Evolutionary conservation across 2,797 vertebrate species (phyloP), one percentile per base, ranked within the genome.

Genomic region (Sebastes dallii): DNA sequence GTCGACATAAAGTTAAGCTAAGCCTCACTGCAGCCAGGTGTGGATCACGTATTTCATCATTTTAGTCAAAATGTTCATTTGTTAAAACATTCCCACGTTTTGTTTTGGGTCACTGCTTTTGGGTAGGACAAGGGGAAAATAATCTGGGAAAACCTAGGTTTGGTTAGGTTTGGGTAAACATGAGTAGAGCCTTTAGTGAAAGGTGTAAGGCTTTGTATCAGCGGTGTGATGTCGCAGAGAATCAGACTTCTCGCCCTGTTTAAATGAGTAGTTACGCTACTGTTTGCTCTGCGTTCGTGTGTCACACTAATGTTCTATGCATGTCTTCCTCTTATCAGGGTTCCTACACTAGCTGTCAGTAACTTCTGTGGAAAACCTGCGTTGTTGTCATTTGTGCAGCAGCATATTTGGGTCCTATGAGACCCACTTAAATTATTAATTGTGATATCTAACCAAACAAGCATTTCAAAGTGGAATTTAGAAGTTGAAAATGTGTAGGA

Each of bases 231-330:
- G 80, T 86, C 68, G 58, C 83, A 75, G 72, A 85, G 81, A 78
- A 59, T 81, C 55, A 65, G 75, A 76, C 58, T 56, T 52, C 2
- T 5, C 27, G 68, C 83, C 52, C 29, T 18, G n/a, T 66, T 30
- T 39, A 36, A 76, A 68, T 34, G 2, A 76, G 79, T 78, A 58
- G 61, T 72, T 70, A 20, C 56, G 54, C 59, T 64, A 9, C 74
- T 65, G 59, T 87, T 80, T 77, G 14, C 82, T 68, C 80, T 85
- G 71, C 54, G 24, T 64, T 84, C 5, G 56, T 78, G 84, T 83
- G 39, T 85, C 50, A 72, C 75, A 72, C 92, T 90, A 66, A 88
- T 93, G 92, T 93, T 89, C 93, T 95, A 95, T 96, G 95, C 96
- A 96, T 96, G 94, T 94, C 90, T 94, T 94, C 91, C 90, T 90